Conservation (phyloP, 2,888 invertebrate genomes). For the Bellardia pandia region DNA sequence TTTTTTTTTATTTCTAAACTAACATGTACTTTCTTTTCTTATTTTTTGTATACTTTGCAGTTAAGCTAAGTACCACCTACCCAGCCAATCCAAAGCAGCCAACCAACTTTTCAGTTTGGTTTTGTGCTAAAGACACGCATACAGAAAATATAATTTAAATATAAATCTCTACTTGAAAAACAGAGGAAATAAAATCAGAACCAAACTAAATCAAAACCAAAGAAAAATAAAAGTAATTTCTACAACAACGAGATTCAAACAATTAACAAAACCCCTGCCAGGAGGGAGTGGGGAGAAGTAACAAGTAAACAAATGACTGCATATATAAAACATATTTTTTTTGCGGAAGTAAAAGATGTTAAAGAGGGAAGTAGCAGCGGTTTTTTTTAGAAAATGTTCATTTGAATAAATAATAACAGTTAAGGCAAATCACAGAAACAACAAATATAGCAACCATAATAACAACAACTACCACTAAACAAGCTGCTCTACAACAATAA, state of each 20-base stretch:
- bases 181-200: slow-evolving; percentile 19
- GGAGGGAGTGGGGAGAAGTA: background rate
- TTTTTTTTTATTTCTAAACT: background rate
- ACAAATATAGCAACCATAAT: slow-evolving; percentile 15
- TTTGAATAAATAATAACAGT: slow-evolving; percentile 61
- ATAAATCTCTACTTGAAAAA: slow-evolving; percentile 25
- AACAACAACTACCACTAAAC: slow-evolving; percentile 9
- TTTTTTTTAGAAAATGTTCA: slow-evolving; percentile 10
- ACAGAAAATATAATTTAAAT: slow-evolving; percentile 5
- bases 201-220: background rate
- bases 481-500: slow-evolving; percentile 19
- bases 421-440: slow-evolving; percentile 38
- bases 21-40: background rate
- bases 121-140: background rate
- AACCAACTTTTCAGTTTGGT: slow-evolving; percentile 8
- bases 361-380: background rate
- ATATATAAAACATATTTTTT: slow-evolving; percentile 15
- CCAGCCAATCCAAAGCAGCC: background rate
- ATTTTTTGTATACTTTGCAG: slow-evolving; percentile 29
- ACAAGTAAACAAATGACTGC: slow-evolving; percentile 8
- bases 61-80: background rate
- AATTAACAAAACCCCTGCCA: slow-evolving; percentile 21
- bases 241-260: slow-evolving; percentile 5
- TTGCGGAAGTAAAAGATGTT: background rate
- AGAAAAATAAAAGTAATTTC: slow-evolving; percentile 4